Base-by-base conservation (phyloP, 2,888 invertebrate species). In the Caenorhabditis angaria region DNA sequence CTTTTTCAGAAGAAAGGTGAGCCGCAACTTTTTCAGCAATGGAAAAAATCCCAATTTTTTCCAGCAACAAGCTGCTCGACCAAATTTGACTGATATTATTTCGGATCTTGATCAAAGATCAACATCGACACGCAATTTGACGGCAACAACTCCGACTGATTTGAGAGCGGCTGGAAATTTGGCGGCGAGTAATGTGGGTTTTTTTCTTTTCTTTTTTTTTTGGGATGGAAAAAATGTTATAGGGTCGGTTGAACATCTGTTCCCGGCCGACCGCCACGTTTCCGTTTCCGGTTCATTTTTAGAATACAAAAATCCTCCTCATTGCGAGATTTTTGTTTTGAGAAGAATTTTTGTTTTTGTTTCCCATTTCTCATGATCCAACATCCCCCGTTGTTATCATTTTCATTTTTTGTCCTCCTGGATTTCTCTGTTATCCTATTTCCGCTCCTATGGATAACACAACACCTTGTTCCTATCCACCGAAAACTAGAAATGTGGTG, bases 31-130 rank as follows among this genome's bases (percentile, higher is more conserved):
- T 48, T 14, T 48, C 14, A 14, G 55, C 6, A 22, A n/a, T 54
- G 55, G 18, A 25, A 54, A 53, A 29, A 1, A 24, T 22, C 8
- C 22, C n/a, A n/a, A n/a, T 20, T 22, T 22, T 54, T 70, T 58
- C 27, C 50, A 61, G 64, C 67, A 64, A 20, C 61, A 58, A 2
- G 25, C 60, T 2, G 47, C 56, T 12, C 64, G 73, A 18, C 51
- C 68, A 10, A 73, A 73, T 63, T 55, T 73, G 28, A 41, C 53
- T 28, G 73, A 73, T 60, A 73, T 73, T 61, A 69, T 73, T 22
- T 61, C 65, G 28, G 73, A 73, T 63, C 50, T 73, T 10, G 65
- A 73, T 61, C 68, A 68, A 20, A 48, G 73, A 60, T 67, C 70
- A 20, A 41, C 41, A 10, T 63, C 67, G 18, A 60, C 61, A 29